Evolutionary conservation across 1,140 invertebrate genomes (phyloP), one percentile per base, ranked within the genome.

Genomic region (Lasioglossum baleicum): DNA sequence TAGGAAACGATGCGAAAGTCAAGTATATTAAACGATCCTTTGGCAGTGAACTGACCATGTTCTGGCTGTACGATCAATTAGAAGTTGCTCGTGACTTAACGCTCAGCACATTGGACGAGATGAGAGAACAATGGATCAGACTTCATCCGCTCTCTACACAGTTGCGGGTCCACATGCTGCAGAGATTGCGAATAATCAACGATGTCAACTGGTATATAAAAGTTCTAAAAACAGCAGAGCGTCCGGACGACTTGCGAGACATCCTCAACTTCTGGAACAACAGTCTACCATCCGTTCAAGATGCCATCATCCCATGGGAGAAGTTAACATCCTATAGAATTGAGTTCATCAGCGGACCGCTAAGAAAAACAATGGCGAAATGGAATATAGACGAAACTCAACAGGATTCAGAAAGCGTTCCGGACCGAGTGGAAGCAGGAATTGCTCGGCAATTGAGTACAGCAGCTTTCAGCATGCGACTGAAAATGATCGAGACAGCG

Each of bases 41-140:
- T 42, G 91, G 92, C 0, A 92, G 94, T 80, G 92, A 94, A 87
- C 75, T 93, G 1, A 87, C 90, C 0, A 89, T 94, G 56, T 87
- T 94, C 53, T 83, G 84, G 65, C 75, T 93, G 17, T 56, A 85
- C 10, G 73, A 90, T 1, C 69, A 86, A 20, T 53, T 65, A 13
- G 86, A 90, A 56, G 77, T 75, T 31, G 83, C 76, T 7, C 67
- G 75, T 7, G 88, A 83, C 26, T 89, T 85, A 7, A 88, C 86
- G 44, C 53, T 94, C 2, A 90, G 90, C n/a, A 81, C 81, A 17
- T 85, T 94, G 58, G 86, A 90, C 5, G 87, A 91, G 31, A 56
- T 86, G 0, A 81, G 87, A 44, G 85, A 92, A 67, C 83, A 93
- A 42, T 95, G 94, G 94, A 85, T 92, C n/a, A 86, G 87, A 20